Conservation (phyloP, 2,888 invertebrate species). For the Psylliodes chrysocephalus region DNA sequence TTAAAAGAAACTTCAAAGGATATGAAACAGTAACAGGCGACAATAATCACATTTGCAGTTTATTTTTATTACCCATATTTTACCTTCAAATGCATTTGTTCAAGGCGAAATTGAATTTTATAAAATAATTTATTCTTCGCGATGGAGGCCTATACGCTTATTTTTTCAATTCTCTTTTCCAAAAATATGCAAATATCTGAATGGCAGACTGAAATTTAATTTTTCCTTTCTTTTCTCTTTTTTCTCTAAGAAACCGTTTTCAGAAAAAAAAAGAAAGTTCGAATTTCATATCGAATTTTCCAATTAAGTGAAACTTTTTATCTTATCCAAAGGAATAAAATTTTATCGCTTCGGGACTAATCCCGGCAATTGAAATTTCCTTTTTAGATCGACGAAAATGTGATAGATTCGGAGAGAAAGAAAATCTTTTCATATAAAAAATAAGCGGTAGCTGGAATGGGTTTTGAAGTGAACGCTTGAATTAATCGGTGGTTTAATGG, state of each 20-base stretch:
- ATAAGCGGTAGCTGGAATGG: neutral
- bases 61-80: neutral
- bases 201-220: neutral
- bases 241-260: neutral
- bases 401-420: constrained; percentile 22
- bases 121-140: constrained; percentile 6
- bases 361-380: constrained; percentile 30
- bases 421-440: constrained; percentile 19
- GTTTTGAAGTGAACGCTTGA: constrained; percentile 1
- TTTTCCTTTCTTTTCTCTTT: constrained; percentile 10
- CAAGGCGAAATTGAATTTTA: constrained; percentile 11
- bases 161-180: neutral
- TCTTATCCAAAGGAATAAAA: constrained; percentile 25
- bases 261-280: constrained; percentile 15
- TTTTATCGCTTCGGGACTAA: constrained; percentile 27
- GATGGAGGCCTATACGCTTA: neutral
- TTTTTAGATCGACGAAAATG: constrained; percentile 24
- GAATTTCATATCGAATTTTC: constrained; percentile 31
- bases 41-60: neutral
- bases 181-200: constrained; percentile 26
- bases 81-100: neutral
- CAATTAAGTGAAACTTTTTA: constrained; percentile 31
- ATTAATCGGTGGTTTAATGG: constrained; percentile 9
- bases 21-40: no score
- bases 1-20: no score